Evolutionary conservation across 2,888 invertebrate species (phyloP).

Genomic region (Adela reaumurella): DNA sequence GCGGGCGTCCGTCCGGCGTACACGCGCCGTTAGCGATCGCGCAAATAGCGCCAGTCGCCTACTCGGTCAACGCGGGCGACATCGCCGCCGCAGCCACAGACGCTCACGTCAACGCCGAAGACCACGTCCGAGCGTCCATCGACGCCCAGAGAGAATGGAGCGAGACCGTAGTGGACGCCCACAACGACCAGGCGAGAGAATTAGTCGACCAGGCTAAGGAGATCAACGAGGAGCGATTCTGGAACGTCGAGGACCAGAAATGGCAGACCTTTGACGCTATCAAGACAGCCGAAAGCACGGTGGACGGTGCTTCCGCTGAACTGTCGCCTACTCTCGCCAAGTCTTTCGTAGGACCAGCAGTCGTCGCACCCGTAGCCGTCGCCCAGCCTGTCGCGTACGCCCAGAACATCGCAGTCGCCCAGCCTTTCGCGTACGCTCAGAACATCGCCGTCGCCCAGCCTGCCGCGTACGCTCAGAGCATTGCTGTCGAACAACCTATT

Average conservation of each 20-base stretch:
- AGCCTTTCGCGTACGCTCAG: conserved; percentile 17
- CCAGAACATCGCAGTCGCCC: conserved; percentile 14
- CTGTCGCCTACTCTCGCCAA: conserved; percentile 43
- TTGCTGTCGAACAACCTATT: conserved; percentile 15
- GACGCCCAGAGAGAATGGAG: conserved; percentile 20
- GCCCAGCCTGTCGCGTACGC: conserved; percentile 14
- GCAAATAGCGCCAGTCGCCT: conserved; percentile 10
- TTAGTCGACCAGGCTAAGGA: conserved; percentile 41
- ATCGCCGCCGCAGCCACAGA: conserved; percentile 31
- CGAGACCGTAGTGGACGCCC: conserved; percentile 20
- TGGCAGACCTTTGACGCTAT: conserved; percentile 49
- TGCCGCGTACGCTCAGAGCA: conserved; percentile 16
- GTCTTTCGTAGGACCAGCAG: conserved; percentile 25
- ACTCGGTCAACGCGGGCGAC: conserved; percentile 2
- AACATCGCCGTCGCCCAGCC: conserved; percentile 15
- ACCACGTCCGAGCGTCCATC: conserved; percentile 43
- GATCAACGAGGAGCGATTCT: conserved; percentile 40
- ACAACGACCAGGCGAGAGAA: conserved; percentile 35
- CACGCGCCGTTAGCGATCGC: conserved; percentile 17
- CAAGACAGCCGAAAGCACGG: conserved; percentile 39
- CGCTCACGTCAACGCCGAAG: conserved; percentile 41
- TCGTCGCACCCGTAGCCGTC: conserved; percentile 14
- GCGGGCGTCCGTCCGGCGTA: conserved; percentile 4
- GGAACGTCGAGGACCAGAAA: conserved; percentile 47
- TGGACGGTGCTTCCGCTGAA: conserved; percentile 46